Evolutionary conservation across 2,888 invertebrate genomes (phyloP), one percentile per base, ranked within the genome.

Genomic region (Portevinia maculata): DNA sequence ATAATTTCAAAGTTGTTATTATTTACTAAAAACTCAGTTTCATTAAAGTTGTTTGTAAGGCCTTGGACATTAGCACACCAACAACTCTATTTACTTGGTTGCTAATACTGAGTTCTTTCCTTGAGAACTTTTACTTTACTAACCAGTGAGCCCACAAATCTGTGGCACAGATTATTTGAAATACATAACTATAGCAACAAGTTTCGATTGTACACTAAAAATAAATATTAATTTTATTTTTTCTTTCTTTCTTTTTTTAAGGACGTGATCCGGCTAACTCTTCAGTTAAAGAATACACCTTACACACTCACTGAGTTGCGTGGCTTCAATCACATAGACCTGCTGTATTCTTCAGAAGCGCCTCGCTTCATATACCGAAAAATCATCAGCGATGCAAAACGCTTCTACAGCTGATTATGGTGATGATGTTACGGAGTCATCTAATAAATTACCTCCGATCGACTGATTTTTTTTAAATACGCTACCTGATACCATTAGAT

Each of bases 271-370:
- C 87, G 84, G 7, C 85, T 89, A 48, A 85, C 85, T 1, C 64
- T 79, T 1, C 86, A 87, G 9, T 67, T 89, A 55, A 85, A 84
- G 62, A 87, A 88, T 69, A 85, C 88, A 64, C 86, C 84, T 6
- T 86, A 85, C n/a, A 85, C 86, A 17, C 70, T 89, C 17, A 87
- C 86, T 53, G 88, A 88, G 73, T 84, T 89, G 62, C 87, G 84
- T 1, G 89, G 89, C 46, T 89, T 89, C 70, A 89, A 89, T 85
- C 89, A 89, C 83, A 88, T 89, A 64, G 89, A 89, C 79, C 86
- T 89, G 39, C 81, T 89, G 15, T 89, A 88, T 59, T 87, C 88
- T 3, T 84, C 76, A 17, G 86, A 87, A 15, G 89, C 89, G 0
- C 85, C 88, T 2, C 84, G 85, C 1, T 84, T 87, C 9, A 87